Evolutionary conservation across 2,797 vertebrate species (phyloP).

Genomic region (Urosaurus nigricauda): DNA sequence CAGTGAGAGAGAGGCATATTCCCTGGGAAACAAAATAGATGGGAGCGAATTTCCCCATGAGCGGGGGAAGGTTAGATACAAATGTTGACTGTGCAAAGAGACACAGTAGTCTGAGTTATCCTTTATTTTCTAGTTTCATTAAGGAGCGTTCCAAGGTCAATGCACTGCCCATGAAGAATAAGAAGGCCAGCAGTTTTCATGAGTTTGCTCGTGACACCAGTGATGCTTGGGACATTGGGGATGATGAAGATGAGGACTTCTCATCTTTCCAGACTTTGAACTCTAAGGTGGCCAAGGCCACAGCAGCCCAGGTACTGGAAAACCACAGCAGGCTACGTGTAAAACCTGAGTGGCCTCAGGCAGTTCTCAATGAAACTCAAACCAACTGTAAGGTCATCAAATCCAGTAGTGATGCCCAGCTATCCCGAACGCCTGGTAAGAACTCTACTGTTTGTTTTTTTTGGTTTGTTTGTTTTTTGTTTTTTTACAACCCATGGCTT

Average conservation of each 20-base stretch:
- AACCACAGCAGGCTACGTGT: conserved; percentile 80
- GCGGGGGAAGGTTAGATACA: background rate
- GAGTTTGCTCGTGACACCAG: conserved; percentile 97
- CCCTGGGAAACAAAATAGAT: background rate
- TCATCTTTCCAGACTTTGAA: conserved; percentile 82
- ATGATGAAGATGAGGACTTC: conserved; percentile 87
- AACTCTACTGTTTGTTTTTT: accelerated
- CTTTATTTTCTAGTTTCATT: conserved; percentile 83
- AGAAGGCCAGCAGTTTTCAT: conserved; percentile 95
- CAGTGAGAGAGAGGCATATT: accelerated
- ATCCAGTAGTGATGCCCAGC: conserved; percentile 90
- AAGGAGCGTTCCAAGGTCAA: conserved; percentile 89
- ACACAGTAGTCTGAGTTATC: conserved; percentile 13
- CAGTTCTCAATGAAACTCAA: conserved; percentile 67
- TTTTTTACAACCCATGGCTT: background rate
- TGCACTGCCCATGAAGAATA: conserved; percentile 86
- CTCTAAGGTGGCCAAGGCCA: conserved; percentile 80
- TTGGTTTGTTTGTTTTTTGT: no score
- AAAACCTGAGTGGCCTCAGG: conserved; percentile 78
- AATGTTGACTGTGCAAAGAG: background rate
- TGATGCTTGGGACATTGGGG: conserved; percentile 97
- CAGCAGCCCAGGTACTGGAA: conserved; percentile 78
- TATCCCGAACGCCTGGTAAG: conserved; percentile 88
- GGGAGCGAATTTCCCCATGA: background rate
- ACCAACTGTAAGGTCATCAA: conserved; percentile 89